Evolutionary conservation across 53 echinoderm and acorn worm genomes (phyloP).

Genomic region (Paracentrotus lividus): DNA sequence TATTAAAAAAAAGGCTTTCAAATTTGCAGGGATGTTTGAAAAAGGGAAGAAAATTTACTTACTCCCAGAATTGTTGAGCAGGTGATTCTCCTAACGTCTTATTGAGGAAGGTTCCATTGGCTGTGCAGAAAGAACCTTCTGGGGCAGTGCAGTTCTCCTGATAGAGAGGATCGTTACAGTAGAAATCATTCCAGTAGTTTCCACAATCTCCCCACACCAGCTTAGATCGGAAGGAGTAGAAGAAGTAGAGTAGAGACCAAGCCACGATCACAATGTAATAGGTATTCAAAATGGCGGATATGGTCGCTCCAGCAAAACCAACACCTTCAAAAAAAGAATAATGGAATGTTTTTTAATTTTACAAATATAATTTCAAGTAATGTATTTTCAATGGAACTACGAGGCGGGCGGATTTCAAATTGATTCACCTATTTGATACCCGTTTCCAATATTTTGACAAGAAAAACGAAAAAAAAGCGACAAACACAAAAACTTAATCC

Average conservation of each 20-base stretch:
- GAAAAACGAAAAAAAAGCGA: no score
- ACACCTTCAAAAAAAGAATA: conserved; percentile 74
- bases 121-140: conserved; percentile 74
- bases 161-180: conserved; percentile 79
- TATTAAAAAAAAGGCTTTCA: not conserved
- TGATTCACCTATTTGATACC: no score
- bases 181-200: conserved; percentile 83
- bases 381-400: not conserved
- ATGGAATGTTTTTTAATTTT: not conserved
- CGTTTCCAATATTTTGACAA: no score
- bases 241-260: conserved; percentile 94
- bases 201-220: conserved; percentile 88
- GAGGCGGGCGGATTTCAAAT: no score
- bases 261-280: conserved; percentile 94
- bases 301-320: conserved; percentile 83
- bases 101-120: conserved; percentile 77
- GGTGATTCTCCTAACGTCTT: conserved; percentile 81
- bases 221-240: conserved; percentile 82
- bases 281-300: conserved; percentile 83
- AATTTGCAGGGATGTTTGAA: not conserved
- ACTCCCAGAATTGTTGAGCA: conserved; percentile 94
- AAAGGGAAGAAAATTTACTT: conserved; percentile 56
- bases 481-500: no score
- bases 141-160: conserved; percentile 74
- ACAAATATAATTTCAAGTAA: no score